Base-by-base conservation (phyloP, 2,113 vertebrate species). In the Tamias sibiricus region DNA sequence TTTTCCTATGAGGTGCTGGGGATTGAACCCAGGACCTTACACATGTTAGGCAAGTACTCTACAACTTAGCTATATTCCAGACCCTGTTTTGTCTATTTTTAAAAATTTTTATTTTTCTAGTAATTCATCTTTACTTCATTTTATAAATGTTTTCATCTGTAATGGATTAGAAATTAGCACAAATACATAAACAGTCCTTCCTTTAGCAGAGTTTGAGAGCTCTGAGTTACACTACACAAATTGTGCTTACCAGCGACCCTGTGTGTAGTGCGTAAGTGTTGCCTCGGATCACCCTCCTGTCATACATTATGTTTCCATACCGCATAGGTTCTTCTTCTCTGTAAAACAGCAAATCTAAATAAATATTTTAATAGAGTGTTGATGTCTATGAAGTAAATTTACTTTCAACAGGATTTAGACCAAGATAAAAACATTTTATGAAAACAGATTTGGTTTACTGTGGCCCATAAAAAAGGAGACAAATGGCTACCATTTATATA, bases 241-340 rank as follows among this genome's bases (percentile, higher is more conserved):
- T 40, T 0, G 12, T 8, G 44, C 98, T 35, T 95, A 99, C 99
- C 98, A 79, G 69, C 2, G 98, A 98, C 2, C 97, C 28, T 1
- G 97, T 68, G 0, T 98, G 98, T 3, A 99, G 97, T 4, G 99
- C 98, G 0, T 99, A 99, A 0, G 99, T 99, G 95, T 98, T 99
- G 96, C 99, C 99, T n/a, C 99, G 99, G 96, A 99, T 98, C 92
- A 99, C 99, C 28, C 99, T 99, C 1, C 99, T 97, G 96, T 99
- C 99, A 54, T 99, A 99, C 99, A 99, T 99, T 66, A 99, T 99
- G 98, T 99, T 99, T 93, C 98, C 98, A 71, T 98, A 99, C 28
- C 8, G 96, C 10, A 32, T 2, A 1, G 97, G 92, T 1, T 96
- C 97, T 59, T 98, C 98, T 54, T 91, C 90, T 94, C 99, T 99